Percentiles rank a stretch among this genome's conserved stretches.
These are phyloP conservation scores for Poeciliopsis paucimaculata DNA, from an alignment of 2,797 vertebrate species.

Conservation along the genomic window DNA sequence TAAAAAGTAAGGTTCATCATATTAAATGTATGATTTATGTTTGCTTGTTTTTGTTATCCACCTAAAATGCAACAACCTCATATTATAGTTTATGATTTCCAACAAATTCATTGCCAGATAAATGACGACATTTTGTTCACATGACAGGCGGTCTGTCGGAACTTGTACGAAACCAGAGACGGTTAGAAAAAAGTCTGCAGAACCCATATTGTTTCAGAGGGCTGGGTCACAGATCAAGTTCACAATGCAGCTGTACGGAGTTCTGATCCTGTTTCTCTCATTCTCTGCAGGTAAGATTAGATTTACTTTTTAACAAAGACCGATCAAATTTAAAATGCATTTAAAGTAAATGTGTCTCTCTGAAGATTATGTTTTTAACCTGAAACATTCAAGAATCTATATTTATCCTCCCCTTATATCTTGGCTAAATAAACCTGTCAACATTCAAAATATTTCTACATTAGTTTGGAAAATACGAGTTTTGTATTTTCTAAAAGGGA, in stretches of 20 bases:
- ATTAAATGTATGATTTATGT: neutral
- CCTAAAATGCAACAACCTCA: neutral
- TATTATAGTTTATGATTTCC: neutral
- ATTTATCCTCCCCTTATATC: neutral
- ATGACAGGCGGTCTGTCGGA: neutral
- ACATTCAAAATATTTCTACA: neutral
- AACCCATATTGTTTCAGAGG: too few relatives aligned
- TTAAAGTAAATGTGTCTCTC: neutral
- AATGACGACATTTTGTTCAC: neutral
- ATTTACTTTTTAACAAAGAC: neutral
- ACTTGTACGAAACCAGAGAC: neutral
- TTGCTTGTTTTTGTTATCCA: too few relatives aligned
- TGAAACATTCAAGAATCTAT: neutral
- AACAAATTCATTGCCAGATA: neutral
- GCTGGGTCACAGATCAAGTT: neutral
- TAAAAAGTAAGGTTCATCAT: too few relatives aligned
- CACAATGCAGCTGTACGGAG: slow-evolving; percentile 50
- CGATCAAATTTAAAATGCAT: neutral
- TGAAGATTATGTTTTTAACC: neutral
- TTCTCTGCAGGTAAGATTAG: slow-evolving; percentile 52
- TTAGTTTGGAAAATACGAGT: neutral
- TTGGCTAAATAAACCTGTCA: neutral
- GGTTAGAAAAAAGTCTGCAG: neutral
- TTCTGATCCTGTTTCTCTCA: slow-evolving; percentile 44
- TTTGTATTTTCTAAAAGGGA: neutral